phyloP scores from a whole-genome alignment of 1,140 invertebrate species.

The Calycopis cecrops region DNA sequence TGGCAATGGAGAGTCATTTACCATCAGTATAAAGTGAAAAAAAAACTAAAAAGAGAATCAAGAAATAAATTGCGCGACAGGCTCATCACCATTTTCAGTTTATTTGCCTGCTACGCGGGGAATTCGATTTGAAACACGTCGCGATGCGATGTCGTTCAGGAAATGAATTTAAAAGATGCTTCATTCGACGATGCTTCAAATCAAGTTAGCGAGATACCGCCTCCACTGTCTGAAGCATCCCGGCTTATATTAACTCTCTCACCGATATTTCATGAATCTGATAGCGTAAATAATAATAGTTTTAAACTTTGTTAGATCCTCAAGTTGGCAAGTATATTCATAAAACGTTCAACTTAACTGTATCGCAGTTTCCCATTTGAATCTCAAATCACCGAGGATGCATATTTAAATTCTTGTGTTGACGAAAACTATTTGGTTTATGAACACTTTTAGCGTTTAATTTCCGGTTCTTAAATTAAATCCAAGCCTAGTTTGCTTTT shows the following conservation, averaged over 20 bases:
- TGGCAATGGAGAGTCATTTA: too few relatives aligned
- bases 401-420: too few relatives aligned
- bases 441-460: too few relatives aligned
- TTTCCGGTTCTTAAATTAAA: too few relatives aligned
- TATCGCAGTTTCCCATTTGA: too few relatives aligned
- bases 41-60: neutral
- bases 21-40: too few relatives aligned
- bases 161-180: constrained; percentile 38
- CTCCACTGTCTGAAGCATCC: constrained; percentile 15
- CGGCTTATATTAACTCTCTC: constrained; percentile 22
- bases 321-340: constrained; percentile 3
- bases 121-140: constrained; percentile 26
- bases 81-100: constrained; percentile 8
- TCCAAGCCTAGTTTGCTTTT: too few relatives aligned
- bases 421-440: too few relatives aligned
- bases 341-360: constrained; percentile 1
- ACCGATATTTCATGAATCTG: constrained; percentile 17
- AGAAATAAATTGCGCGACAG: neutral
- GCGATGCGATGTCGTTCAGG: constrained; percentile 31
- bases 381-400: too few relatives aligned
- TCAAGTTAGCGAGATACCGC: constrained; percentile 22
- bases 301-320: constrained; percentile 14
- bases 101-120: constrained; percentile 14
- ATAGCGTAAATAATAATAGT: constrained; percentile 19
- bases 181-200: constrained; percentile 24